Evolutionary conservation across 2,888 invertebrate genomes (phyloP).

Genomic region (Andrena bucephala): DNA sequence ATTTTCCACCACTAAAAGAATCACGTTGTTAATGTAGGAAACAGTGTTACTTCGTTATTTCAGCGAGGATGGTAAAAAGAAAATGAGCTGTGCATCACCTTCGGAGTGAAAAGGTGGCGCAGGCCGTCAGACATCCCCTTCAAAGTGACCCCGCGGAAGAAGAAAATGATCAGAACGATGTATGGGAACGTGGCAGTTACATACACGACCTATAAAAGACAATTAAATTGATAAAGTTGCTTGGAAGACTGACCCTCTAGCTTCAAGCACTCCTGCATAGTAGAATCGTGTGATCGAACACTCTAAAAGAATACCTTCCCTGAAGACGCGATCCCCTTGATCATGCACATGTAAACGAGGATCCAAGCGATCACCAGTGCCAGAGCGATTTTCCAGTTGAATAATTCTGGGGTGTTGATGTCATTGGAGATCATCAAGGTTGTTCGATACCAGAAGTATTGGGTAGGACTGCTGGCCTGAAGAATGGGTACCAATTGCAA

Average conservation of each 20-base stretch:
- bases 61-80: neutral
- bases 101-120: constrained; percentile 95
- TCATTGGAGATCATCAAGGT: constrained; percentile 96
- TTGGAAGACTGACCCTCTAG: neutral
- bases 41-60: neutral
- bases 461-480: constrained; percentile 95
- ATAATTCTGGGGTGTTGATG: constrained; percentile 93
- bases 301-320: constrained; percentile 90
- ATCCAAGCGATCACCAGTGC: constrained; percentile 96
- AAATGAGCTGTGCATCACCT: constrained; percentile 84
- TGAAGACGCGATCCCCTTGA: constrained; percentile 98
- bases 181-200: constrained; percentile 99
- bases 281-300: neutral
- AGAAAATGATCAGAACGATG: constrained; percentile 97
- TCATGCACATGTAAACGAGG: constrained; percentile 98
- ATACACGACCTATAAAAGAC: constrained; percentile 89
- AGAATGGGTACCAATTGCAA: constrained; percentile 1
- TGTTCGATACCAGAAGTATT: constrained; percentile 97
- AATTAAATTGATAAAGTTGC: constrained; percentile 40
- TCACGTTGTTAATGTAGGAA: constrained; percentile 2
- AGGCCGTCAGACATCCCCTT: constrained; percentile 95
- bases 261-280: neutral
- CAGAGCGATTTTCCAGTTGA: constrained; percentile 96
- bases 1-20: constrained; percentile 92
- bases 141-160: constrained; percentile 96